Percentiles rank a stretch among this genome's conserved stretches.
Conservation (phyloP, 2,888 invertebrate genomes). For the Acrobasis repandana region DNA sequence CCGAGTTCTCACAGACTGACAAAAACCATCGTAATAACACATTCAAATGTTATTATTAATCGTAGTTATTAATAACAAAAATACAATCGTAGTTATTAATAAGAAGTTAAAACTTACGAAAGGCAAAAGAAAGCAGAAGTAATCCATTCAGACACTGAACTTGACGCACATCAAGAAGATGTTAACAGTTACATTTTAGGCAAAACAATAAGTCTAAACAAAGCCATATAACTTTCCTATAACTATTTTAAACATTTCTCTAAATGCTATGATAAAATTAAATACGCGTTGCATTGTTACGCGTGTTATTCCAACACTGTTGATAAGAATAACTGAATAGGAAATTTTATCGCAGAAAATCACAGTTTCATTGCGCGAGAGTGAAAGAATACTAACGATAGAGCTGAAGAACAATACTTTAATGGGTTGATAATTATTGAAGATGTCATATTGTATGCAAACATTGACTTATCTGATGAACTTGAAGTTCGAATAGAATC, state of each 20-base stretch:
- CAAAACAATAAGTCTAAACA: not conserved
- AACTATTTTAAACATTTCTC: not conserved
- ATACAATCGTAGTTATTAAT: not conserved
- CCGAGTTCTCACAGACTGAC: too few relatives aligned
- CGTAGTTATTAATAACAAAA: not conserved
- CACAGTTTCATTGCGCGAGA: not conserved
- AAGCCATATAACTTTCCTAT: too few relatives aligned
- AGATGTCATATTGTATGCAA: too few relatives aligned
- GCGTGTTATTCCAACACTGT: not conserved
- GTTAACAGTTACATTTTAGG: not conserved
- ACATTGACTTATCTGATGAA: too few relatives aligned
- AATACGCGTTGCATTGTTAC: too few relatives aligned
- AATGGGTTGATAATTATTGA: too few relatives aligned
- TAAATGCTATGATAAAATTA: not conserved
- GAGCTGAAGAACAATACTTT: too few relatives aligned
- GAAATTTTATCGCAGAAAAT: not conserved
- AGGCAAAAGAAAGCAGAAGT: conserved; percentile 34
- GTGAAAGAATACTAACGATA: not conserved
- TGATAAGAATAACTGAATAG: not conserved
- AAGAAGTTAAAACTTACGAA: conserved; percentile 31
- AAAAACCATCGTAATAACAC: too few relatives aligned
- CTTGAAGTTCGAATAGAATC: too few relatives aligned
- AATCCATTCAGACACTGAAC: conserved; percentile 29
- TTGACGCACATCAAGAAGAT: not conserved
- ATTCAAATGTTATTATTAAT: too few relatives aligned